Base-by-base conservation (phyloP, 1,140 invertebrate genomes). In the Monomorium pharaonis region DNA sequence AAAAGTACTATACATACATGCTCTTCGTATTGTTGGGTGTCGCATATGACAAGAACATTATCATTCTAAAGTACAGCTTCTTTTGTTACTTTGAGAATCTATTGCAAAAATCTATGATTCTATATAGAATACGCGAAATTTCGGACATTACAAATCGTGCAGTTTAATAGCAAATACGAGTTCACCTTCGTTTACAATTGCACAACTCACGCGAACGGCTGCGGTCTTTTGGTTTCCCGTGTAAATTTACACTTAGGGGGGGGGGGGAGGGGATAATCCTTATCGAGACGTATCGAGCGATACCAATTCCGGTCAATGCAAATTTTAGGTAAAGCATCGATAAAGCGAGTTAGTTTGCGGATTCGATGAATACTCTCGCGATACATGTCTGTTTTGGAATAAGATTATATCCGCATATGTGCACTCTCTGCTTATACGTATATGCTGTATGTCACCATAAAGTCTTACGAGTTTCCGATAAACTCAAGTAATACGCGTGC, bases 21-120 rank as follows among this genome's bases (percentile, higher is more conserved):
- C 60, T 70, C 49, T 76, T 84, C 60, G 47, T 42, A 70, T 44
- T 47, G 21, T 10, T n/a, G 37, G 37, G 16, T 56, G 44, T 76
- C n/a, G 78, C 18, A 1, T 0, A n/a, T 51, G 67, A 65, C 27
- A 49, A 47, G 14, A 7, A 1, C 3, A 27, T 21, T 3, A 6
- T 54, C 16, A n/a, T n/a, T n/a, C n/a, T n/a, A n/a, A n/a, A n/a
- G 72, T 65, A 77, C 85, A 78, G 49, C 65, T 86, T 47, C 72
- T 86, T 27, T 76, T 16, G 42, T 72, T 70, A 42, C 44, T 81
- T 24, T 12, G 10, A 44, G 7, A 80, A 18, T 77, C 27, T 42
- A 10, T 18, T 14, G n/a, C 14, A 24, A 37, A 27, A 62, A 69
- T 14, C 1, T 4, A 0, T 37, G 51, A 37, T 4, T 76, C 12